Evolutionary conservation across 2,797 vertebrate species (phyloP), one percentile per base, ranked within the genome.

Genomic region (Enteromius viviparus): DNA sequence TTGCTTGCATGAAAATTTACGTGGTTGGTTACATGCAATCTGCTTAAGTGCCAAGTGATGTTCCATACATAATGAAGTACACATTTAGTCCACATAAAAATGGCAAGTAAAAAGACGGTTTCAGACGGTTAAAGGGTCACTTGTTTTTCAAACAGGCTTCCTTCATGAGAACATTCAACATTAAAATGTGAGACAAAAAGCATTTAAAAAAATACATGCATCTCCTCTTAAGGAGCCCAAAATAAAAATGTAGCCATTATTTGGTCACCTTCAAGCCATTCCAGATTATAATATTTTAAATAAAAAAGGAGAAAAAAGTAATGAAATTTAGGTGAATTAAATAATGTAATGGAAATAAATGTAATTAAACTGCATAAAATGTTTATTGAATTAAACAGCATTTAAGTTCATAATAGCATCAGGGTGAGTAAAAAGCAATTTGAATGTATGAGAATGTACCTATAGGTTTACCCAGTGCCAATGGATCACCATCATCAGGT

Each of bases 1-100:
- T 86, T 88, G 72, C 82, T 85, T 68, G 82, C 70, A 80, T 37
- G 42, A 6, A 78, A 78, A 80, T 86, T 64, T 84, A 62, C 49
- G 60, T 74, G 34, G 45, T 70, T 78, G 42, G 45, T 70, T 81
- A 45, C 47, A 60, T 1, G 6, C 76, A 49, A 68, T 78, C 74
- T 7, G 69, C 14, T 70, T 49, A 47, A 85, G 64, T 45, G 37
- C 51, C 53, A 60, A 58, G 66, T 1, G 23, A 17, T 60, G 51
- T 80, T 80, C n/a, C 55, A 40, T 23, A 60, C 66, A 80, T 34
- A 66, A 80, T 80, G 51, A 70, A 15, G 23, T 19, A 71, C 32
- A 23, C 23, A 21, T 69, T 68, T 68, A 17, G 45, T 51, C 4
- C 21, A 51, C 64, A 51, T 58, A 45, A 32, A 45, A 69, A 23